Evolutionary conservation across 2,113 vertebrate species (phyloP), one percentile per base, ranked within the genome.

Genomic region (Pyrgilauda ruficollis): DNA sequence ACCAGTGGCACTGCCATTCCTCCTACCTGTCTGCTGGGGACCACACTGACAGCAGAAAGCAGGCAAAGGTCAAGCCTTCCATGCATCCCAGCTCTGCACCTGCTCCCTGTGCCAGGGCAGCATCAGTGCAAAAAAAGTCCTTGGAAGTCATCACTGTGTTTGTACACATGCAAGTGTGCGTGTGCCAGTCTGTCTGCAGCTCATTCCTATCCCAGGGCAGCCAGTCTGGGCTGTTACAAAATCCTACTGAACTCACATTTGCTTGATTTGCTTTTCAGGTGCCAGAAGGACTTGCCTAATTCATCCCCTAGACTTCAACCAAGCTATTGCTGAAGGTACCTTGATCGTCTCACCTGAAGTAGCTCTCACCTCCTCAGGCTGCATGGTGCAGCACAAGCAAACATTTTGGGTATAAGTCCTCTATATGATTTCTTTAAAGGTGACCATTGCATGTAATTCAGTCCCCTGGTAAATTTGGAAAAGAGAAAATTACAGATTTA

Each of bases 101-200:
- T 37, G 35, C 35, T 79, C 44, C 15, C 44, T 67, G 30, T 67
- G 37, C 63, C 31, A 24, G 53, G 30, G n/a, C 9, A 58, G 14
- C 28, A 12, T 17, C 64, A 16, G 21, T 14, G 43, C 22, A 21
- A 7, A 18, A 14, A 61, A 86, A 63, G 27, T 6, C 8, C 30
- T 78, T 49, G 10, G 39, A 85, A 47, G 16, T 41, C 68, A 30
- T 13, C 2, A 3, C 39, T 59, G 55, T 43, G 47, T 37, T 39
- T 87, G 59, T 39, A 17, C 23, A 26, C 15, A 5, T 9, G 6
- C 8, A 8, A 7, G 5, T 0, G 0, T 6, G 21, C 33, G 33
- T 66, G 44, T 73, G 15, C 39, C 46, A 20, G 30, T 62, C 56
- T 63, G 8, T 62, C 56, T 68, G 8, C 53, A 46, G 27, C 49